Evolutionary conservation across 2,888 invertebrate species (phyloP).

Genomic region (Troilus luridus): DNA sequence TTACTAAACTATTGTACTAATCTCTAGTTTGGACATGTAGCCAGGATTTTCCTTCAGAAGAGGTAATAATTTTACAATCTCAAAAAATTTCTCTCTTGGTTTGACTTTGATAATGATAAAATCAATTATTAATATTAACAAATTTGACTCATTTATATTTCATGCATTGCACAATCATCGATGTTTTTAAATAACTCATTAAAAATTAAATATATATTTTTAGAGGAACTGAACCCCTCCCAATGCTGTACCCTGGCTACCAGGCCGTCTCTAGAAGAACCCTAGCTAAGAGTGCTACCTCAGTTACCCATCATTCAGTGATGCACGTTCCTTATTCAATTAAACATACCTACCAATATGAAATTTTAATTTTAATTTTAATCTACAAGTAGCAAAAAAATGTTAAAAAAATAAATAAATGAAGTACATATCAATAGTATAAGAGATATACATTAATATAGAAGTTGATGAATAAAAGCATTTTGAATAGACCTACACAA

Average conservation of each 20-base stretch:
- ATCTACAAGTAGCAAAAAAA: neutral
- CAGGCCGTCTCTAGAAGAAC: neutral
- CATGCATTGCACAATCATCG: no score
- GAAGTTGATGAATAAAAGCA: neutral
- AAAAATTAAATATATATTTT: no score
- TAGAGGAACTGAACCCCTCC: no score
- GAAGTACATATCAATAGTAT: neutral
- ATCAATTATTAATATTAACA: no score
- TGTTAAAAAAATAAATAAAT: neutral
- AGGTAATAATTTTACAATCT: no score
- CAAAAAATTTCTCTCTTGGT: no score
- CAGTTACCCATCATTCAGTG: neutral
- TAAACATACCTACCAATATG: neutral
- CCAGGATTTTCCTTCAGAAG: no score
- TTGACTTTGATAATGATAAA: no score
- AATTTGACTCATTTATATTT: no score
- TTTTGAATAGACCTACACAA: conserved; percentile 35
- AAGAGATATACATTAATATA: neutral
- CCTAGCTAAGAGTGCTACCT: neutral
- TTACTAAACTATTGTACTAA: neutral
- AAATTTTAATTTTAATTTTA: neutral
- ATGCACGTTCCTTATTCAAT: neutral
- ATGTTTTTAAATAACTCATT: no score
- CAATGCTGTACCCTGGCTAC: no score
- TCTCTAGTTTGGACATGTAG: neutral